Evolutionary conservation across 2,888 invertebrate species (phyloP), one percentile per base, ranked within the genome.

Genomic region (Platycheirus albimanus): DNA sequence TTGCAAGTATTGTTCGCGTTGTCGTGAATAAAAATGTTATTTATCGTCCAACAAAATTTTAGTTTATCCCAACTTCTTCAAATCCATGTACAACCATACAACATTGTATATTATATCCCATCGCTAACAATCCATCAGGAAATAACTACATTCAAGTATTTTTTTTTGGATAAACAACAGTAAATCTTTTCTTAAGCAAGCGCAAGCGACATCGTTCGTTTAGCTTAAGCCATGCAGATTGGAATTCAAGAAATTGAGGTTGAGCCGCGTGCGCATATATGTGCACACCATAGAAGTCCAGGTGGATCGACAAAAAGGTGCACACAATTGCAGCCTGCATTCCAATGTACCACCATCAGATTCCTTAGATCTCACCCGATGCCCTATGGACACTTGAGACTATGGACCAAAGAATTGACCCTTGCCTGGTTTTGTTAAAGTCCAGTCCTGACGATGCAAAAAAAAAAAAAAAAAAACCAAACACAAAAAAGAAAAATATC

Each of bases 221-320:
- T 36, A 47, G 30, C 30, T 54, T 28, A 20, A 49, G 51, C 49
- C 43, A 71, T 66, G 49, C 33, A 15, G 67, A 79, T 69, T 74
- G 74, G 79, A 79, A 79, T 79, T 13, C 41, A 43, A 17, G 5
- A 49, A 41, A 75, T 70, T 75, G 54, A 75, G 75, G 69, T 64
- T 71, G 41, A 54, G 20, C n/a, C n/a, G n/a, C 19, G 54, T 20
- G 56, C 47, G 47, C 36, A 41, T n/a, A n/a, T n/a, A n/a, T n/a
- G n/a, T 58, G 58, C 47, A n/a, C 15, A 64, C 64, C 63, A 41
- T 47, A 5, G 28, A 49, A 10, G 20, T 66, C 75, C 76, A 76
- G 76, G 28, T 70, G 76, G 66, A 51, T 64, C 49, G 33, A 61
- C 28, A 64, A 43, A 54, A 63, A 47, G n/a, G 45, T 56, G 5